Evolutionary conservation across 2,888 invertebrate species (phyloP).

Genomic region (Tenthredo livida): DNA sequence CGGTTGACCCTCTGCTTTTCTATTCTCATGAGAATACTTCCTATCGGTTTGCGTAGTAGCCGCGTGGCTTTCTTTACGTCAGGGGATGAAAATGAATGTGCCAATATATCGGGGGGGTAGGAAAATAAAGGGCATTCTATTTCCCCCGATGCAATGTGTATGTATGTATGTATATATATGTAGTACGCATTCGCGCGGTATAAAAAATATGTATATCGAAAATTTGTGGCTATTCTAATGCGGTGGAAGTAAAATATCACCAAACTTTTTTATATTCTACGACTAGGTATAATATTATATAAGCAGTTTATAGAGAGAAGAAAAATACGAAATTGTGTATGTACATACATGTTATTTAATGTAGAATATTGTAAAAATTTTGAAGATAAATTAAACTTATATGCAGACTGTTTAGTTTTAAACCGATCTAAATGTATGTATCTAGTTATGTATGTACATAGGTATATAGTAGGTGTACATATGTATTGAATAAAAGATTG

Average conservation of each 20-base stretch:
- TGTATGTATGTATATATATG: background rate
- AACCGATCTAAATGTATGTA: background rate
- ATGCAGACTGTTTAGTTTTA: too few species aligned
- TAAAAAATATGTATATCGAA: background rate
- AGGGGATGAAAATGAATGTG: conserved; percentile 47
- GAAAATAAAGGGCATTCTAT: conserved; percentile 43
- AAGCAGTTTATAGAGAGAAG: background rate
- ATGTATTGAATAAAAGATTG: background rate
- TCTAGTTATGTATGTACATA: too few species aligned
- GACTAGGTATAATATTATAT: background rate
- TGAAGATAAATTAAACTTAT: background rate
- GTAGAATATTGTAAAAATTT: background rate
- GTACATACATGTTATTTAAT: too few species aligned
- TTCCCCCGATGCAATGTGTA: background rate
- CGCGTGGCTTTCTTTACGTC: background rate
- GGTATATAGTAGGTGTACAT: too few species aligned
- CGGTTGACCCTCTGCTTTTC: conserved; percentile 45
- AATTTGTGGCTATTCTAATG: background rate
- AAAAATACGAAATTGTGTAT: too few species aligned
- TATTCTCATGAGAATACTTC: conserved; percentile 42
- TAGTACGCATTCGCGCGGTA: background rate
- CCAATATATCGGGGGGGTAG: conserved; percentile 35
- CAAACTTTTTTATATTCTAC: background rate
- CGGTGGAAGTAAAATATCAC: background rate
- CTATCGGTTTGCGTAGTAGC: background rate